phyloP scores from a whole-genome alignment of 2,888 invertebrate genomes.

The Morpho helenor region DNA sequence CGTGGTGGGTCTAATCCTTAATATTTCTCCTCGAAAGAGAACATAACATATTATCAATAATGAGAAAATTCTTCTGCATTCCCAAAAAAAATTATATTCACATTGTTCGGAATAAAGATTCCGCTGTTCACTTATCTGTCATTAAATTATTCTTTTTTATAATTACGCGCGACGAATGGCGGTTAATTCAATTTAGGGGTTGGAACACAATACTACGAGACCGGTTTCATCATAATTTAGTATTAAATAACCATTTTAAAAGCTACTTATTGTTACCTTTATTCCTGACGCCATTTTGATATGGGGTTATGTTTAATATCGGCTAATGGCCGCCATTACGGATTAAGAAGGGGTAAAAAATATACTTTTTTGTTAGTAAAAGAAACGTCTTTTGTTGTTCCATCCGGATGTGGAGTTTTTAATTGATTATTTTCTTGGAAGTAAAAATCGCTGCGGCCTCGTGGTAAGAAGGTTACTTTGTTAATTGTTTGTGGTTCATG shows the following conservation, averaged over 20 bases:
- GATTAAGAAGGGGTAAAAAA: slow-evolving; percentile 30
- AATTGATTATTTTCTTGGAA: slow-evolving; percentile 9
- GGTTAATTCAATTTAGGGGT: background rate
- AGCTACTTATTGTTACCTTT: slow-evolving; percentile 29
- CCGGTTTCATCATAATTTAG: slow-evolving; percentile 9
- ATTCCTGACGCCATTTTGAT: slow-evolving; percentile 31
- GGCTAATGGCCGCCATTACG: slow-evolving; percentile 31
- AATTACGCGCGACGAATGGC: too few species aligned
- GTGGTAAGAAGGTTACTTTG: too few species aligned
- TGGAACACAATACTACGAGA: too few species aligned
- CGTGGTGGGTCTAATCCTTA: too few species aligned
- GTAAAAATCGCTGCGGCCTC: background rate
- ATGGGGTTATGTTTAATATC: slow-evolving; percentile 37
- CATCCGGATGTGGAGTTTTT: slow-evolving; percentile 25
- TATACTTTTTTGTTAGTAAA: slow-evolving; percentile 16
- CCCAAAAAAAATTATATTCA: too few species aligned
- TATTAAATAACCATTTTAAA: slow-evolving; percentile 14
- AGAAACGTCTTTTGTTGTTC: slow-evolving; percentile 6
- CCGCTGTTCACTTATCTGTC: background rate
- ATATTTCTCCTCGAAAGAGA: too few species aligned
- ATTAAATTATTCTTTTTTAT: background rate
- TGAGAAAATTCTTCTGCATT: too few species aligned
- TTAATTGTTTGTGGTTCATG: too few species aligned
- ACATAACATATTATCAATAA: too few species aligned
- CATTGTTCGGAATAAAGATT: background rate